A percentile compares a stretch with the other conserved stretches of the same genome.
Conservation (phyloP, 1,140 invertebrate genomes). For the Dryas iulia region DNA sequence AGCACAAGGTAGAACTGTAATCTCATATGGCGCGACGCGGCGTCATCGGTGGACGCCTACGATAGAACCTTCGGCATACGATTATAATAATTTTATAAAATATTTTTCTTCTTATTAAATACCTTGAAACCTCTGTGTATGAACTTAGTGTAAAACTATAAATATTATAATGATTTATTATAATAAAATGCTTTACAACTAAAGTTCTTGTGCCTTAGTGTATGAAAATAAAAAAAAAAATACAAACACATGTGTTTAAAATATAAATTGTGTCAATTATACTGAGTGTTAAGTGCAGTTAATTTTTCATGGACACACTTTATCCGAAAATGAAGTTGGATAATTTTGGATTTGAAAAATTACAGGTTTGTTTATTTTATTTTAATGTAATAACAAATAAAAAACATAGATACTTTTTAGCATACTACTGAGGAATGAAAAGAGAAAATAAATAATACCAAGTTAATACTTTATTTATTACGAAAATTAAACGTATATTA, state of each 20-base stretch:
- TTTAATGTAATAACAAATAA: conserved; percentile 1
- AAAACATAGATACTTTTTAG: too few species aligned
- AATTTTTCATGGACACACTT: conserved; percentile 16
- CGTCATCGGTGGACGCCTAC: conserved; percentile 63
- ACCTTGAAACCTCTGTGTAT: conserved; percentile 1
- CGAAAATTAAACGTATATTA: too few species aligned
- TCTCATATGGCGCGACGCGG: conserved; percentile 61
- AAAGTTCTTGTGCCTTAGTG: background rate
- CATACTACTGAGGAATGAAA: too few species aligned
- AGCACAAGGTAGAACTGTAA: conserved; percentile 43
- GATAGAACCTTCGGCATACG: conserved; percentile 46
- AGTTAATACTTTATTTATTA: too few species aligned
- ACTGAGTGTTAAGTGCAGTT: background rate
- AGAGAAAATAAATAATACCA: too few species aligned
- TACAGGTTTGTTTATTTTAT: conserved; percentile 53
- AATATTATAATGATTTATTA: background rate
- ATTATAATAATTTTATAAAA: conserved; percentile 36
- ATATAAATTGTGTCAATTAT: conserved; percentile 7
- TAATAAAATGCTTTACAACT: background rate
- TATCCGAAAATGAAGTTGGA: conserved; percentile 64
- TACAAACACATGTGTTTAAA: background rate
- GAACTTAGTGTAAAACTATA: background rate
- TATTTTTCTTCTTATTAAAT: conserved; percentile 11
- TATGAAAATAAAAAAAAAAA: background rate
- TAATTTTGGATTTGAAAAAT: conserved; percentile 73